Percentiles rank a stretch among this genome's conserved stretches.
These are phyloP conservation scores for Brachypalpus laphriformis DNA, from an alignment of 2,888 invertebrate genomes.

Conservation along the genomic window DNA sequence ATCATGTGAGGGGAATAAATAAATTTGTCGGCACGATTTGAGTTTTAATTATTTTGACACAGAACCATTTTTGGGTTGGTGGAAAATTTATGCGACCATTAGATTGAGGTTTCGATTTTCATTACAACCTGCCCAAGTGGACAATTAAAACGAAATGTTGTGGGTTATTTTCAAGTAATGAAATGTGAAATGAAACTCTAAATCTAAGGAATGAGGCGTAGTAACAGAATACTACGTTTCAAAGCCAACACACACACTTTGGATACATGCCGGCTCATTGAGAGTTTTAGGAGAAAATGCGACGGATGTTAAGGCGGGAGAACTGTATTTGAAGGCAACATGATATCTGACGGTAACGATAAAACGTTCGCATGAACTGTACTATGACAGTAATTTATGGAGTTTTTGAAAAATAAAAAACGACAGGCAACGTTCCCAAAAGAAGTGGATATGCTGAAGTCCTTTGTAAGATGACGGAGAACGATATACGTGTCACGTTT, in stretches of 20 bases:
- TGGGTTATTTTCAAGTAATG: not conserved
- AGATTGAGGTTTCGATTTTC: not conserved
- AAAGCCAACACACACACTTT: too few relatives aligned
- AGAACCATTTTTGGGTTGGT: not conserved
- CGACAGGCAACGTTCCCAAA: not conserved
- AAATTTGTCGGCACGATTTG: slow-evolving; percentile 16
- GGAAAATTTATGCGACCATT: not conserved
- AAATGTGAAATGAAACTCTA: not conserved
- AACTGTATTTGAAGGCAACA: not conserved
- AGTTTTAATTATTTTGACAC: slow-evolving; percentile 29
- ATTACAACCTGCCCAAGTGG: not conserved
- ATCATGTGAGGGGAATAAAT: slow-evolving; percentile 18
- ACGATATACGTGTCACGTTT: not conserved
- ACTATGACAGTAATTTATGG: not conserved
- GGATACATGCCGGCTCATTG: not conserved
- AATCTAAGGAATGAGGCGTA: not conserved
- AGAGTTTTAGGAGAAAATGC: not conserved
- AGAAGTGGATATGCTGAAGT: not conserved
- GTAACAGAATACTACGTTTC: not conserved
- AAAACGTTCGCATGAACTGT: not conserved
- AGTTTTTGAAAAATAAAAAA: not conserved
- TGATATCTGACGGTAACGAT: not conserved
- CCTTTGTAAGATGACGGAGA: not conserved
- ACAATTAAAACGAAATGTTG: not conserved
- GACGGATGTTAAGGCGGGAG: too few relatives aligned